Evolutionary conservation across 1,140 invertebrate species (phyloP), one percentile per base, ranked within the genome.

Genomic region (Dreissena rostriformis): DNA sequence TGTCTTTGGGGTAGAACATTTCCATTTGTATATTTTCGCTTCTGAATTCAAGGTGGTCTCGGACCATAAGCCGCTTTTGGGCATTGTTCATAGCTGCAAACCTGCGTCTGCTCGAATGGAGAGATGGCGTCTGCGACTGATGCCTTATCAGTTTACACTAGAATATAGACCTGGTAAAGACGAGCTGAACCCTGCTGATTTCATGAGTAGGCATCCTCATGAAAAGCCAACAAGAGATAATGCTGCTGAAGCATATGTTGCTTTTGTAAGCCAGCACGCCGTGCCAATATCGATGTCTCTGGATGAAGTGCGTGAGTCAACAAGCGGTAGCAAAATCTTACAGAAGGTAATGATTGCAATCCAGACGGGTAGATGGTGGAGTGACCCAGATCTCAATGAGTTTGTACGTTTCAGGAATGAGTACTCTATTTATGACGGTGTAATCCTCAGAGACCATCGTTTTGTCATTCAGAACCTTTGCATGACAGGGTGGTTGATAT

Each of bases 1-100:
- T 39, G 63, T 86, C 2, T 90, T 91, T 90, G 88, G 82, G 11
- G 87, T 88, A 49, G 89, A 93, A 52, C 82, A 87, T n/a, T 90
- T 86, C 39, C 29, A 85, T 26, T n/a, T 87, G n/a, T 91, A 88
- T 66, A 28, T 89, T 1, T 84, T 76, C 68, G 85, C 84, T 22
- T 82, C 79, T 26, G 67, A 89, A 26, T 93, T 91, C 49, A 88
- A 52, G 39, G 65, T 89, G 72, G 88, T 81, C 74, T 93, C 89
- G 14, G 92, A 94, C 63, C 91, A 89, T 55, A 86, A 89, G 66
- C 86, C 84, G 0, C 55, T 88, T 17, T 28, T 84, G 19, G 74
- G 19, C 51, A 81, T 86, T 19, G 72, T 77, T 51, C 51, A 71
- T 12, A 84, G 68, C 22, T 77, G 82, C 26, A 86, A 78, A 22